phyloP scores from a whole-genome alignment of 2,888 invertebrate species.

The Thumatha senex region DNA sequence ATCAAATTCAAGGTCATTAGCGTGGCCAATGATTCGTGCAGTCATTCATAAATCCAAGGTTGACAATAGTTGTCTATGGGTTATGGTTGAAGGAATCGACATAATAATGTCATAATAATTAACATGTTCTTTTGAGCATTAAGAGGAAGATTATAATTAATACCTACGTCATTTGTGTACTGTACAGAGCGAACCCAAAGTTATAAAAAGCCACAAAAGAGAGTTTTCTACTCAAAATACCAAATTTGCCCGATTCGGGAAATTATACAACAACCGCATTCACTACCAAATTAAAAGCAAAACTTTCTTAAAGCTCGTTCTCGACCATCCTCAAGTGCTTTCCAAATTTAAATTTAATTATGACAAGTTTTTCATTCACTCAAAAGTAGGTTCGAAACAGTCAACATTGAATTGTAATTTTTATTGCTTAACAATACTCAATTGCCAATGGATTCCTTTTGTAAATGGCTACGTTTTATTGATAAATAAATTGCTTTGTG shows the following conservation, averaged over 20 bases:
- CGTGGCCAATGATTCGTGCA: conserved; percentile 9
- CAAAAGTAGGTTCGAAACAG: conserved; percentile 9
- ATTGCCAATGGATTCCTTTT: not conserved
- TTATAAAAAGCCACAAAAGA: no score
- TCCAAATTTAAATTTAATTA: conserved; percentile 18
- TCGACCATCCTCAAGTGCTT: no score
- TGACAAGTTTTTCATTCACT: conserved; percentile 18
- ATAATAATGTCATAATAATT: conserved; percentile 9
- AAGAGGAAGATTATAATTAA: no score
- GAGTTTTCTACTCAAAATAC: no score
- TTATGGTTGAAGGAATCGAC: conserved; percentile 12
- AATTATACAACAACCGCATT: not conserved
- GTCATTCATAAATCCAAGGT: conserved; percentile 16
- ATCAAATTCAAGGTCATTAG: conserved; percentile 9
- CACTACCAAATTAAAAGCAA: no score
- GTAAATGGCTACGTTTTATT: not conserved
- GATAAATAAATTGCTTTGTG: no score
- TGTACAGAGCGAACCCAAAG: no score
- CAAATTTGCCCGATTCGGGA: no score
- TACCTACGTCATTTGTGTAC: no score
- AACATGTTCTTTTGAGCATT: not conserved
- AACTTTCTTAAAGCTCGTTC: not conserved
- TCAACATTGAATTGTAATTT: conserved; percentile 11
- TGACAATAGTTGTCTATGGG: conserved; percentile 7
- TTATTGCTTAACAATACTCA: conserved; percentile 10